Conservation (phyloP, 2,797 vertebrate genomes). For the Pterois miles region DNA sequence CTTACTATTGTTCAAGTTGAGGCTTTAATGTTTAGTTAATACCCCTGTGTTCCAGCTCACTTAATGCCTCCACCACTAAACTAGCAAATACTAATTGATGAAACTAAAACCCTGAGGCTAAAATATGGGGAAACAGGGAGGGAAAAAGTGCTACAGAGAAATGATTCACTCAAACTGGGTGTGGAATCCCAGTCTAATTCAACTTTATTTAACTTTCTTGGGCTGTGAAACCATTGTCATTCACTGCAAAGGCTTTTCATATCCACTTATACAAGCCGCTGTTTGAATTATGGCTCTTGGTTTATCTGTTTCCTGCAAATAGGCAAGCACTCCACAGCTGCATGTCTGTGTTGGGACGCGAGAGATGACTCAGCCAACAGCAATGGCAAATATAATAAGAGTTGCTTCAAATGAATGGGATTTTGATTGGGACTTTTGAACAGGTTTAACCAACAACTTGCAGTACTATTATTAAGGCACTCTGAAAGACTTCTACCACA, state of each 20-base stretch:
- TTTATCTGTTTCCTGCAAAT: slow-evolving; percentile 75
- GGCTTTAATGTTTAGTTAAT: slow-evolving; percentile 60
- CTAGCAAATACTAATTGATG: slow-evolving; percentile 43
- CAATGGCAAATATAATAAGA: slow-evolving; percentile 12
- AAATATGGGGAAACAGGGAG: slow-evolving; percentile 13
- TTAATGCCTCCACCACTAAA: slow-evolving; percentile 41
- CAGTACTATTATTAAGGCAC: neutral
- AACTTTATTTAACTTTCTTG: slow-evolving; percentile 38
- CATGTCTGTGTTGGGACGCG: slow-evolving; percentile 18
- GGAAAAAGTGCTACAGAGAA: neutral
- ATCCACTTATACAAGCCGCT: slow-evolving; percentile 52
- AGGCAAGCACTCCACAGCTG: slow-evolving; percentile 32
- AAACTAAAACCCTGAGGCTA: slow-evolving; percentile 42
- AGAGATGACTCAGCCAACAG: slow-evolving; percentile 47
- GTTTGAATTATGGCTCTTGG: slow-evolving; percentile 72
- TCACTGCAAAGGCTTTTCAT: slow-evolving; percentile 61
- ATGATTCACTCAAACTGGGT: slow-evolving; percentile 24
- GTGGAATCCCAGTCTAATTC: slow-evolving; percentile 53
- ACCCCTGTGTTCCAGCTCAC: slow-evolving; percentile 24
- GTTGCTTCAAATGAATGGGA: slow-evolving; percentile 23
- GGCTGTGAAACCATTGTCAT: slow-evolving; percentile 58
- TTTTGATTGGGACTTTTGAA: slow-evolving; percentile 30
- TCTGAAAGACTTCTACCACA: neutral
- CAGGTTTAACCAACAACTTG: slow-evolving; percentile 1
- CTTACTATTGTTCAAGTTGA: slow-evolving; percentile 33